Conservation (phyloP, 1,140 invertebrate species). For the Cydia splendana region DNA sequence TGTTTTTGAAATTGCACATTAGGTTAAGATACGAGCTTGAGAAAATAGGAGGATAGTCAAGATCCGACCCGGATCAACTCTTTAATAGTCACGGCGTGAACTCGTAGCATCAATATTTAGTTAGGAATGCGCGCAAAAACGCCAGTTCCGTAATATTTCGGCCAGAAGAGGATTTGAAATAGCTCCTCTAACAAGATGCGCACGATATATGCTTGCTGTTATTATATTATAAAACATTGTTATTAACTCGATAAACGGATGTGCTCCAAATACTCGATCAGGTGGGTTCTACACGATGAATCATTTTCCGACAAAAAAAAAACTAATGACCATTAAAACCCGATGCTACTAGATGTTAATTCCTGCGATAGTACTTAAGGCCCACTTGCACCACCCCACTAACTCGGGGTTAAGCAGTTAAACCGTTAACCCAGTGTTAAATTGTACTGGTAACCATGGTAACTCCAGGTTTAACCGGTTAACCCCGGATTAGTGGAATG, state of each 20-base stretch:
- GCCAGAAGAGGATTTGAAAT: slow-evolving; percentile 36
- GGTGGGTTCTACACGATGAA: background rate
- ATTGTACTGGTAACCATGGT: too few species aligned
- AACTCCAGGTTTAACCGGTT: too few species aligned
- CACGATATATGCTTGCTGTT: slow-evolving; percentile 7
- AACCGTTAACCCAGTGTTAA: too few species aligned
- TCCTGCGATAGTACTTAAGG: too few species aligned
- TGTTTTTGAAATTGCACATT: background rate
- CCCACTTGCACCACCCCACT: too few species aligned
- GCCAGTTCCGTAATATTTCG: slow-evolving; percentile 63
- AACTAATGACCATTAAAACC: too few species aligned
- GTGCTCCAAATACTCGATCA: background rate
- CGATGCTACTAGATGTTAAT: too few species aligned
- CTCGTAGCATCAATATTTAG: slow-evolving; percentile 60
- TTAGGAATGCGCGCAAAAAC: slow-evolving; percentile 69
- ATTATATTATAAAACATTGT: slow-evolving; percentile 17
- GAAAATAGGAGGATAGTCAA: background rate
- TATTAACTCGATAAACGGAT: background rate
- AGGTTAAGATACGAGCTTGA: background rate
- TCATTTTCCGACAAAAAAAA: too few species aligned
- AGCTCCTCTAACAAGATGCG: slow-evolving; percentile 14
- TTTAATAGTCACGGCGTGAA: slow-evolving; percentile 46
- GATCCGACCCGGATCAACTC: slow-evolving; percentile 56
- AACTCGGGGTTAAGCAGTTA: too few species aligned
- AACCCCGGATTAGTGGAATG: too few species aligned